Base-by-base conservation (phyloP, 2,797 vertebrate genomes). In the Fistularia tabacaria region DNA sequence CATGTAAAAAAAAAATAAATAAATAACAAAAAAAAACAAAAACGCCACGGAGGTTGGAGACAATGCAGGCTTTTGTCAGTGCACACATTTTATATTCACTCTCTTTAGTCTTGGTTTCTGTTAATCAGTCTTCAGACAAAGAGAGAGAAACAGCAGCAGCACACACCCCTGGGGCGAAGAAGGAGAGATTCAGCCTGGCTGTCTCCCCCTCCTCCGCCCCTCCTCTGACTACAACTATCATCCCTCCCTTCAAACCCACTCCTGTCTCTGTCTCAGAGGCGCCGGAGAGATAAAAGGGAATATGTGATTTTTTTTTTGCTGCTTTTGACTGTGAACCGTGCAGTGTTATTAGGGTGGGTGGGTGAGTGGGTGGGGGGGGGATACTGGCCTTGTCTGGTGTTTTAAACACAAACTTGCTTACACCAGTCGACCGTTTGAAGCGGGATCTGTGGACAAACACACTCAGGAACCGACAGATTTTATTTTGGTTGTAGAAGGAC, bases 251-350 rank as follows among this genome's bases (percentile, higher is more conserved):
- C 69, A 81, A 77, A 69, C 57, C 72, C 74, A 73, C 77, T 85
- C 81, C 80, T 77, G 80, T 82, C 65, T 85, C 77, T 63, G 82
- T 86, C 88, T 89, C 84, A 55, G 76, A 82, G 85, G 85, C 84
- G 61, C 82, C 70, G 65, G 45, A 49, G 62, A 87, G 82, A 90
- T 91, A 77, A 89, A 91, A 90, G 87, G 55, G 88, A 88, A 90
- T 87, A 68, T 51, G 67, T 63, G 71, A 88, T 87, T 83, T 39
- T 25, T 25, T 25, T 25, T 25, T 25, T 25, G 58, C 66, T 68
- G 78, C 77, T 79, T 81, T 45, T 74, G 80, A 84, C 86, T 82
- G 63, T 60, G 76, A 82, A 80, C 73, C 75, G 76, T 57, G 66
- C 59, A 15, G 58, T 72, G 62, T 81, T 86, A 81, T 84, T 80